A percentile compares a stretch with the other conserved stretches of the same genome.
phyloP scores from a whole-genome alignment of 1,140 invertebrate species.

The Ceratitis capitata region DNA sequence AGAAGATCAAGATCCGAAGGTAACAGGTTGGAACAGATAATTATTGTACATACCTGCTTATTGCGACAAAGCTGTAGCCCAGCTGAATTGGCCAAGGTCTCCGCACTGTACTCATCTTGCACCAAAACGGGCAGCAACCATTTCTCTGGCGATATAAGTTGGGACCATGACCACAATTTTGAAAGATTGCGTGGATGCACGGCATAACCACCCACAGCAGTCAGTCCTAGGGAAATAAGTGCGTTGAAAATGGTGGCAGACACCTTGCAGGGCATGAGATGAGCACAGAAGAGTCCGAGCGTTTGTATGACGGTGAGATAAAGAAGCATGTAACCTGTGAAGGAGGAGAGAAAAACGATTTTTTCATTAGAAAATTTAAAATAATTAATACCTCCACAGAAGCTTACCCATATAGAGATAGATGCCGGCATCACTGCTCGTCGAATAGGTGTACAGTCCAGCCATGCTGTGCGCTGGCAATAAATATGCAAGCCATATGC shows the following conservation, averaged over 20 bases:
- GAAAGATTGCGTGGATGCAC: constrained; percentile 79
- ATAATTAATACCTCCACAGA: not conserved
- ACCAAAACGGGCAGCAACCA: constrained; percentile 79
- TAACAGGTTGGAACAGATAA: too few relatives aligned
- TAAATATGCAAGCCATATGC: constrained; percentile 82
- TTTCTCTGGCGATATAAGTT: constrained; percentile 76
- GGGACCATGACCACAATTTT: constrained; percentile 72
- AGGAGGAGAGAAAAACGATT: constrained; percentile 13
- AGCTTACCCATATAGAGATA: constrained; percentile 77
- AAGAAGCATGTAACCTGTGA: constrained; percentile 78
- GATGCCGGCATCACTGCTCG: constrained; percentile 74
- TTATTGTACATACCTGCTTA: constrained; percentile 72
- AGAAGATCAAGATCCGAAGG: too few relatives aligned
- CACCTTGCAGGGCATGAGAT: constrained; percentile 70
- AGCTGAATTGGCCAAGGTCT: constrained; percentile 70
- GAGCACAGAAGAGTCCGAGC: constrained; percentile 69
- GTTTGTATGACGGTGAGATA: constrained; percentile 80
- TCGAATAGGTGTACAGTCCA: constrained; percentile 76
- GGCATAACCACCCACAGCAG: constrained; percentile 76
- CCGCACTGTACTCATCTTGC: constrained; percentile 73
- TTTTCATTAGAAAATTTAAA: not conserved
- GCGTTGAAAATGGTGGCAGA: constrained; percentile 71
- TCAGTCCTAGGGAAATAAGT: constrained; percentile 71
- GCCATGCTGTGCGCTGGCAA: constrained; percentile 91
- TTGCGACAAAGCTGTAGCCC: constrained; percentile 71